A percentile compares a stretch with the other conserved stretches of the same genome.
phyloP scores from a whole-genome alignment of 2,888 invertebrate genomes.

The Drosophila mayaguana region DNA sequence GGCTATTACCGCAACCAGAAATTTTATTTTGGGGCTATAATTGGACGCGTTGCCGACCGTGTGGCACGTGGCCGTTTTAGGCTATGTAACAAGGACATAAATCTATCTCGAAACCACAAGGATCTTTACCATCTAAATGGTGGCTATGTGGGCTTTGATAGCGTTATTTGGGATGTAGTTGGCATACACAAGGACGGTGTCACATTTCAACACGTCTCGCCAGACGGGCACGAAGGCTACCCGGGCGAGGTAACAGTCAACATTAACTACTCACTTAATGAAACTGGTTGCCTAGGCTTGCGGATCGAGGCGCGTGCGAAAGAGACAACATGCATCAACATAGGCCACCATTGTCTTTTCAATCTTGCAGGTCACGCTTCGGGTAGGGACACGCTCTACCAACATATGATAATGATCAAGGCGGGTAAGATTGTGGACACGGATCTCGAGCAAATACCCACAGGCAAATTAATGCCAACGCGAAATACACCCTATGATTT shows the following conservation, averaged over 20 bases:
- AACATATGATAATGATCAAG: constrained; percentile 90
- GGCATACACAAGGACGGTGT: constrained; percentile 85
- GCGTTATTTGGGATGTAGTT: constrained; percentile 89
- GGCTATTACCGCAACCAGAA: constrained; percentile 89
- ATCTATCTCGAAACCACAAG: constrained; percentile 89
- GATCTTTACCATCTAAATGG: constrained; percentile 92
- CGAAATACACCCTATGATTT: constrained; percentile 91
- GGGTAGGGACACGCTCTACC: constrained; percentile 87
- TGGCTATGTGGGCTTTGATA: constrained; percentile 93
- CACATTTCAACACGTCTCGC: constrained; percentile 91
- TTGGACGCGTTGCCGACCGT: constrained; percentile 94
- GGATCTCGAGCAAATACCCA: constrained; percentile 90
- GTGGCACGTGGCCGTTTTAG: constrained; percentile 90
- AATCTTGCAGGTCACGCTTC: constrained; percentile 93
- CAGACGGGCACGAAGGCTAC: constrained; percentile 94
- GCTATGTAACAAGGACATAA: constrained; percentile 89
- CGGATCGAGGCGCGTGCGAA: constrained; percentile 91
- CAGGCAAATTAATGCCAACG: constrained; percentile 90
- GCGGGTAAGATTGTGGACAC: constrained; percentile 91
- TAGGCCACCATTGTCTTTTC: constrained; percentile 95
- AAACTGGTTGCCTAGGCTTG: constrained; percentile 90
- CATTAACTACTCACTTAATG: constrained; percentile 90
- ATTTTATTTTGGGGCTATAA: constrained; percentile 93
- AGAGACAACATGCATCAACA: constrained; percentile 92
- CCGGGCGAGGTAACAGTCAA: constrained; percentile 92